phyloP scores from a whole-genome alignment of 2,113 vertebrate genomes.

The Alligator mississippiensis region DNA sequence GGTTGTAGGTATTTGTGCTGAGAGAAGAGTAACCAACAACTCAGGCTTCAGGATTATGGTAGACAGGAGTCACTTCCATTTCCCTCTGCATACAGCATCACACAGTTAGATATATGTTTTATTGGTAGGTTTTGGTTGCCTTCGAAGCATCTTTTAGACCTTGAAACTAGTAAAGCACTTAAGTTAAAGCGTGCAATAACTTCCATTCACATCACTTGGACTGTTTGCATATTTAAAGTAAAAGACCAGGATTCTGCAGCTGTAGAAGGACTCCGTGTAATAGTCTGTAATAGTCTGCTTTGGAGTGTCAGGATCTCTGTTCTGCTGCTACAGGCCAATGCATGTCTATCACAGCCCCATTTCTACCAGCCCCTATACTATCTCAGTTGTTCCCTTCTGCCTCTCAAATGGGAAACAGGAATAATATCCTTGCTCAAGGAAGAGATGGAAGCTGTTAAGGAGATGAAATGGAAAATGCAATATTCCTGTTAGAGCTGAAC shows the following conservation, averaged over 20 bases:
- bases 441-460: constrained; percentile 36
- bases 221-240: background rate
- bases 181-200: background rate
- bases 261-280: background rate
- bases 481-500: constrained; percentile 56
- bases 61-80: background rate
- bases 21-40: background rate
- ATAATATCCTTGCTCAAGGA: constrained; percentile 64
- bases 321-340: background rate
- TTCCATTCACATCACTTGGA: fast-evolving
- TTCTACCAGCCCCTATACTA: constrained; percentile 5
- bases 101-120: fast-evolving
- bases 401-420: constrained; percentile 32
- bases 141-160: background rate
- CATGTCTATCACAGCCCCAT: background rate
- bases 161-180: background rate
- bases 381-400: constrained; percentile 37
- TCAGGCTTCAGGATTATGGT: fast-evolving
- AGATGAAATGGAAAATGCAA: constrained; percentile 62
- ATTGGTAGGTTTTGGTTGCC: background rate
- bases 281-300: background rate
- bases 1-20: background rate
- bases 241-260: background rate
- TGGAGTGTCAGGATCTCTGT: fast-evolving
- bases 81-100: background rate